Base-by-base conservation (phyloP, 2,888 invertebrate species). In the Tolmerus cingulatus region DNA sequence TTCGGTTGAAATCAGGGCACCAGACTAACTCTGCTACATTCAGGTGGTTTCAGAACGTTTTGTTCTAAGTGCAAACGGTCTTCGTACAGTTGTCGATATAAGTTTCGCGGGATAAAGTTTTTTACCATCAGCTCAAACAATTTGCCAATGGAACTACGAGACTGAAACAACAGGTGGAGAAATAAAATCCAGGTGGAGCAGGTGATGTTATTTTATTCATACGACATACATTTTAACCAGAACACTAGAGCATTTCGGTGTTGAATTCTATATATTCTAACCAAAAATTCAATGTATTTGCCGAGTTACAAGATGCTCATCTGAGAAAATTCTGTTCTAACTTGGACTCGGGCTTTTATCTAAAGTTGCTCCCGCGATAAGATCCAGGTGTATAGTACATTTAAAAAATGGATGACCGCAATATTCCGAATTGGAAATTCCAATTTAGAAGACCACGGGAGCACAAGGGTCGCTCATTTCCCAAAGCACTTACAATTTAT, bases 1-100 rank as follows among this genome's bases (percentile, higher is more conserved):
- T 66, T 81, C 30, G 81, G 81, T 81, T 16, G 27, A 81, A 81
- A 81, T 81, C 51, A 30, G 30, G 19, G 34, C 51, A 81, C 34
- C 2, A 27, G 55, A 46, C 46, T 55, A 19, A 46, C 3, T 19
- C 23, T 51, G 40, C 5, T 55, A 30, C 23, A 78, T 16, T 23
- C 57, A 57, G 57, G 27, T 66, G 23, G 66, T 66, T n/a, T 4
- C 9, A 14, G 66, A 23, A 1, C 66, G 78, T 78, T 78, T 78
- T 78, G 78, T 23, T 78, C 43, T 66, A 66, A 66, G 66, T 12
- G 66, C 23, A 66, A 66, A 23, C 27, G 23, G 23, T 27, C 19
- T 81, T 81, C 46, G 14, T 27, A 19, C 51, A 40, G 12, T 46
- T 27, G 51, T 79, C 79, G 51, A 79, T 79, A 23, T 79, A 51